Percentiles rank a stretch among this genome's conserved stretches.
These are phyloP conservation scores for Polyergus mexicanus DNA, from an alignment of 1,140 invertebrate species.

Conservation along the genomic window DNA sequence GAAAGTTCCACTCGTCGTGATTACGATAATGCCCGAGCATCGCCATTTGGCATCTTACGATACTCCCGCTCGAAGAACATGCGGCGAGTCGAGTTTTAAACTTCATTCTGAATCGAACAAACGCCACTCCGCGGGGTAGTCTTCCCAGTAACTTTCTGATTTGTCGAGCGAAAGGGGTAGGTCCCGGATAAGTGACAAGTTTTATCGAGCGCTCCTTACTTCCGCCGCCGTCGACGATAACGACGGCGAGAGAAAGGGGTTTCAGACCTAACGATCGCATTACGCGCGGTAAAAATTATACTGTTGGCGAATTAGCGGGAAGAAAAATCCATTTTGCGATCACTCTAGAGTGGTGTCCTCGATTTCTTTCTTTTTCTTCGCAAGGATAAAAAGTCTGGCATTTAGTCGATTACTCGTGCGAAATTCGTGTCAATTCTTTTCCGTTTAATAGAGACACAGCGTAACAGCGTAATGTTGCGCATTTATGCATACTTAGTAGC, in stretches of 20 bases:
- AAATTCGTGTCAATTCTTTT: constrained; percentile 13
- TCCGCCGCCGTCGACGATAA: constrained; percentile 21
- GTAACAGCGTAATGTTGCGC: neutral
- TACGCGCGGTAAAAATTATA: constrained; percentile 67
- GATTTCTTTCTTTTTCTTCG: neutral
- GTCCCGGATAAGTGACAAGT: constrained; percentile 75
- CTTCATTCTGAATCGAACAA: constrained; percentile 76
- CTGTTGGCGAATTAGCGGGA: constrained; percentile 53
- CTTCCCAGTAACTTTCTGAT: constrained; percentile 67
- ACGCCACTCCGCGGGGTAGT: constrained; percentile 36
- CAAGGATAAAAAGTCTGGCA: neutral
- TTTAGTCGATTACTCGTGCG: constrained; percentile 12
- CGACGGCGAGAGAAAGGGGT: constrained; percentile 48
- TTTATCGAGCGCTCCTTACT: constrained; percentile 66
- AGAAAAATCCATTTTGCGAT: constrained; percentile 32
- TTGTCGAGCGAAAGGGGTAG: constrained; percentile 72
- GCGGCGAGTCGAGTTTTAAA: constrained; percentile 76
- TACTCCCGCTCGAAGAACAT: constrained; percentile 47
- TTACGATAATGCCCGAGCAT: constrained; percentile 56
- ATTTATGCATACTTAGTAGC: neutral
- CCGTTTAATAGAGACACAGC: neutral
- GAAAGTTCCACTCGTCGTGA: constrained; percentile 46
- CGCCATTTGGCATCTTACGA: constrained; percentile 50
- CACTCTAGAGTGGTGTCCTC: neutral
- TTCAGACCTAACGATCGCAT: constrained; percentile 61